Percentiles rank a stretch among this genome's conserved stretches.
These are phyloP conservation scores for Eumaeus atala DNA, from an alignment of 1,140 invertebrate species.

Conservation along the genomic window DNA sequence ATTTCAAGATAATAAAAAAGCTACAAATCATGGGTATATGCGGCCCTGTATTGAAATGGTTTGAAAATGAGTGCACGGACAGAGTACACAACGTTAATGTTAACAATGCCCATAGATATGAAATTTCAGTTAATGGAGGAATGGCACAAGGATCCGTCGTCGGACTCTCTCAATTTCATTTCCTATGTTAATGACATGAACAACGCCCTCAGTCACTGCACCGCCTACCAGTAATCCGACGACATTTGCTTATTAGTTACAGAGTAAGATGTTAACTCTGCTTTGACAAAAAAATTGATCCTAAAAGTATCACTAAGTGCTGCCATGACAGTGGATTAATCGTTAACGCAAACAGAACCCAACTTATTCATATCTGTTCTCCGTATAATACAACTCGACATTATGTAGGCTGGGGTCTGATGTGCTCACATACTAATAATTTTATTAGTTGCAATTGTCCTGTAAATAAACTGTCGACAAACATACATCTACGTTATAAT, in stretches of 20 bases:
- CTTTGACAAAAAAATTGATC: conserved; percentile 14
- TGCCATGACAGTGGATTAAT: conserved; percentile 20
- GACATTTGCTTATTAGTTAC: conserved; percentile 21
- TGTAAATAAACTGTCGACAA: no score
- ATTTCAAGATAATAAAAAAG: no score
- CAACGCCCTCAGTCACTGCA: conserved; percentile 16
- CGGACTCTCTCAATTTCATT: conserved; percentile 23
- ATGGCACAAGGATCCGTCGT: conserved; percentile 27
- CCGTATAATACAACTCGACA: conserved; percentile 5
- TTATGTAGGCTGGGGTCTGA: background rate
- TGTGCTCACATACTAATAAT: no score
- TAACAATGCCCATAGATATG: no score
- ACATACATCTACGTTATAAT: background rate
- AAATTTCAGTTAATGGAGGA: no score
- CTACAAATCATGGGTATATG: no score
- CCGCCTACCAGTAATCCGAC: conserved; percentile 19
- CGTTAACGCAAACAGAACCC: conserved; percentile 18
- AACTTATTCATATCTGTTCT: conserved; percentile 12
- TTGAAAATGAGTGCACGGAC: no score
- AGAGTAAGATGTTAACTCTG: conserved; percentile 9
- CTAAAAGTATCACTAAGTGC: conserved; percentile 14
- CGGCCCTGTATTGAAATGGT: no score
- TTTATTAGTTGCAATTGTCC: no score
- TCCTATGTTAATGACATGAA: conserved; percentile 22
- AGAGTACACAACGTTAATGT: no score